These are phyloP conservation scores for Setipinna tenuifilis DNA, from an alignment of 2,797 vertebrate genomes.

Conservation along the genomic window DNA sequence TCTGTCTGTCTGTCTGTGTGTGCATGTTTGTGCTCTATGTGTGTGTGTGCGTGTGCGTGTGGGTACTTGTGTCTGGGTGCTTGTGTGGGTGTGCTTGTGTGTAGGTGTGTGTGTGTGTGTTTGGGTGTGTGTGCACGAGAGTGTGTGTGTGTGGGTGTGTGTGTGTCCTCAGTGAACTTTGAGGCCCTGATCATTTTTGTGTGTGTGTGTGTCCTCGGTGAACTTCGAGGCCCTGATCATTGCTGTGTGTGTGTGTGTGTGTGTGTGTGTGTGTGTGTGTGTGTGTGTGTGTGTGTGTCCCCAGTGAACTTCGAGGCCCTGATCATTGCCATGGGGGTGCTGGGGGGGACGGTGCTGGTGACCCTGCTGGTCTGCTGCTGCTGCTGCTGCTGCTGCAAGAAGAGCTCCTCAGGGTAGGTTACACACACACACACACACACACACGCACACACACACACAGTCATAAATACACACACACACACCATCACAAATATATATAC, in stretches of 20 bases:
- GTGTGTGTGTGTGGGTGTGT: neutral
- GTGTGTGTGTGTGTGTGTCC: neutral
- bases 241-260: no score
- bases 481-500: no score
- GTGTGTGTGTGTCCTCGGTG: neutral
- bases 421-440: neutral
- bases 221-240: no score
- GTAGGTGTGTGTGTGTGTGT: neutral
- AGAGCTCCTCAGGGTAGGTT: constrained; percentile 70
- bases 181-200: constrained; percentile 83
- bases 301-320: constrained; percentile 88
- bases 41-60: neutral
- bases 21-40: no score
- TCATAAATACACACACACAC: no score
- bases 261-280: neutral
- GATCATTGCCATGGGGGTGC: constrained; percentile 80
- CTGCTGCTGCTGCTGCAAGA: constrained; percentile 80
- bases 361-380: constrained; percentile 78
- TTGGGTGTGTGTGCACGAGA: no score
- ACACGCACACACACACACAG: neutral
- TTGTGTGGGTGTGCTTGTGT: constrained; percentile 28
- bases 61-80: neutral
- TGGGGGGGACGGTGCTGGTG: constrained; percentile 77
- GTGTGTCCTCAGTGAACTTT: constrained; percentile 80
- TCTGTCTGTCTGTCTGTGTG: no score